phyloP scores from a whole-genome alignment of 2,888 invertebrate species.

The Micropterix aruncella region DNA sequence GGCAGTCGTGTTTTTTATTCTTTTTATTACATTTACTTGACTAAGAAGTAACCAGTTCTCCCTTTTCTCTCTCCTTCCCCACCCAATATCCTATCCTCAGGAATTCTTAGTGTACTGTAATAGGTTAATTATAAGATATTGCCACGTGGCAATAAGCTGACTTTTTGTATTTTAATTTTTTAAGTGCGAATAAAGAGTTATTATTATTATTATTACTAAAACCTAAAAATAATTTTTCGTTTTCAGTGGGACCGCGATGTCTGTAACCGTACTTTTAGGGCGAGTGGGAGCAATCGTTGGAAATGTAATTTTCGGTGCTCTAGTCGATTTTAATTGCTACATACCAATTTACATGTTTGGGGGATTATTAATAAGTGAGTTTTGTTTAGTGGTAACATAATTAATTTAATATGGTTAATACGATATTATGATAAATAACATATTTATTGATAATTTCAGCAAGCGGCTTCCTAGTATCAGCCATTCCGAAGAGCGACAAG shows the following conservation, averaged over 20 bases:
- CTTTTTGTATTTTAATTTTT: too few species aligned
- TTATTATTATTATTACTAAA: not conserved
- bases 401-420: not conserved
- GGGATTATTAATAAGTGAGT: conserved; percentile 38
- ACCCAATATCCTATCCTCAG: too few species aligned
- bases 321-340: conserved; percentile 40
- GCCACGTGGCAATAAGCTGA: too few species aligned
- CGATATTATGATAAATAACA: not conserved
- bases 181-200: not conserved
- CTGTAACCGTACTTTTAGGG: conserved; percentile 43
- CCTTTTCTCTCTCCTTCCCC: too few species aligned
- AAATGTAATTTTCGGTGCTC: conserved; percentile 40
- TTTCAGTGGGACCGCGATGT: conserved; percentile 41
- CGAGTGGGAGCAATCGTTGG: conserved; percentile 44
- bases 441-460: conserved; percentile 19
- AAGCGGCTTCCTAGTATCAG: conserved; percentile 38
- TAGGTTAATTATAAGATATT: too few species aligned
- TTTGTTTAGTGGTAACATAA: not conserved
- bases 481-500: conserved; percentile 28
- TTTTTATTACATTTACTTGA: too few species aligned
- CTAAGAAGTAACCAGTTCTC: too few species aligned
- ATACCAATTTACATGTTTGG: conserved; percentile 46
- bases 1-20: too few species aligned
- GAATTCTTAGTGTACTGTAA: too few species aligned
- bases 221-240: not conserved